A percentile compares a stretch with the other conserved stretches of the same genome.
phyloP scores from a whole-genome alignment of 2,113 vertebrate genomes.

The Syrrhaptes paradoxus region DNA sequence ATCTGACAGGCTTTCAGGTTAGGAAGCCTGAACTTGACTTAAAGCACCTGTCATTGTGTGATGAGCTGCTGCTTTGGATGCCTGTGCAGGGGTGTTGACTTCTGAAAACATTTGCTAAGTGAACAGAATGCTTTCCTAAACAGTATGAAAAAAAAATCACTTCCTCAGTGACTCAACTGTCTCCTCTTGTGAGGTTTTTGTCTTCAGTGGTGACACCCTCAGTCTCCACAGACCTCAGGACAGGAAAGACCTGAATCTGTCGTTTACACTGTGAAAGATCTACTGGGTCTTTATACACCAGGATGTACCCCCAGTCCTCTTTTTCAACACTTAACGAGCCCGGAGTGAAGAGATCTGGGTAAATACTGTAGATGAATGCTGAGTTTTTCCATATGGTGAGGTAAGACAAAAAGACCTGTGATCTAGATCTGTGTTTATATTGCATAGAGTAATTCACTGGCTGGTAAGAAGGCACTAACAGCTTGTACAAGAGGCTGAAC shows the following conservation, averaged over 20 bases:
- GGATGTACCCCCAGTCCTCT: neutral
- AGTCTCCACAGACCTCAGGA: neutral
- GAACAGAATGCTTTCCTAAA: conserved; percentile 27
- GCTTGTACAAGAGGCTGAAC: neutral
- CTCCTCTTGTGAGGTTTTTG: conserved; percentile 10
- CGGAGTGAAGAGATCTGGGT: neutral
- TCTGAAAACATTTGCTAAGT: neutral
- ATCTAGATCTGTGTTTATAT: neutral
- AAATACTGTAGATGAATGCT: neutral
- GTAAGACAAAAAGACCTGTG: neutral
- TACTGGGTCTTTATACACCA: neutral
- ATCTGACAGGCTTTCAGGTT: neutral
- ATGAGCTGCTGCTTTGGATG: neutral
- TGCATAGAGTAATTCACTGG: neutral
- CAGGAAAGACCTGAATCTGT: neutral
- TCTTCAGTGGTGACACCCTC: neutral
- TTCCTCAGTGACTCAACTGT: conserved; percentile 64
- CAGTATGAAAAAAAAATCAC: neutral
- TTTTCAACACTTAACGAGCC: neutral
- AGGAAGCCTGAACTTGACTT: neutral
- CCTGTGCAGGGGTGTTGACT: neutral
- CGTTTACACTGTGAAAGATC: neutral
- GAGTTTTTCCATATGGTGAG: neutral
- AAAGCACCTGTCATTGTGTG: neutral
- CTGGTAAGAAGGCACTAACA: neutral